These are phyloP conservation scores for Athripsodes cinereus DNA, from an alignment of 2,888 invertebrate species.

Conservation along the genomic window DNA sequence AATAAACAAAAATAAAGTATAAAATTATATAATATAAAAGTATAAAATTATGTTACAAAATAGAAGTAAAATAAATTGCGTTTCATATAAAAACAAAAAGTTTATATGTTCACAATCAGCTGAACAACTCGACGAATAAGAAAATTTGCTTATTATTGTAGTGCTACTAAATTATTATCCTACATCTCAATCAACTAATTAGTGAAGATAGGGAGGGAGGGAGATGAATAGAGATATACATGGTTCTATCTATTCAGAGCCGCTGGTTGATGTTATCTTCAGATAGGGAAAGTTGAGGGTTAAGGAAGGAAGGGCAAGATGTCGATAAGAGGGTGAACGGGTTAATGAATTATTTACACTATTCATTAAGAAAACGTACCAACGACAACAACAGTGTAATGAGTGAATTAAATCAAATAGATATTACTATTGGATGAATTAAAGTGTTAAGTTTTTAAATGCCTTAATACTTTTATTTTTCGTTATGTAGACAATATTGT, in stretches of 20 bases:
- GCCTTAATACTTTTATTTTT: too few species aligned
- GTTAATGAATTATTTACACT: slow-evolving; percentile 11
- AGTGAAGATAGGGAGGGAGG: slow-evolving; percentile 8
- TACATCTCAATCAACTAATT: slow-evolving; percentile 25
- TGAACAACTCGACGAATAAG: too few species aligned
- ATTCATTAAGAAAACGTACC: background rate
- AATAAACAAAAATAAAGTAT: too few species aligned
- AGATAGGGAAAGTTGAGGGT: slow-evolving; percentile 6
- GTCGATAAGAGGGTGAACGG: slow-evolving; percentile 12
- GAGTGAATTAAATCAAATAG: background rate
- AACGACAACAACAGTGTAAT: background rate
- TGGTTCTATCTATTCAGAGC: background rate
- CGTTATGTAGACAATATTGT: too few species aligned
- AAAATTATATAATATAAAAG: too few species aligned
- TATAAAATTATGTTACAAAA: too few species aligned
- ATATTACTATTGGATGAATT: too few species aligned
- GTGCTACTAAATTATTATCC: slow-evolving; percentile 11
- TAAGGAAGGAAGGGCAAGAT: background rate
- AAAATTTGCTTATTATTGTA: background rate
- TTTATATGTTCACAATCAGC: too few species aligned
- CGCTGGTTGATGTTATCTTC: background rate
- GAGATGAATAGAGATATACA: background rate
- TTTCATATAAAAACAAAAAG: too few species aligned
- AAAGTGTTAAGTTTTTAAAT: too few species aligned
- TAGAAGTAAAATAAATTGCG: too few species aligned